Base-by-base conservation (phyloP, 2,113 vertebrate genomes). In the Percina caprodes region DNA sequence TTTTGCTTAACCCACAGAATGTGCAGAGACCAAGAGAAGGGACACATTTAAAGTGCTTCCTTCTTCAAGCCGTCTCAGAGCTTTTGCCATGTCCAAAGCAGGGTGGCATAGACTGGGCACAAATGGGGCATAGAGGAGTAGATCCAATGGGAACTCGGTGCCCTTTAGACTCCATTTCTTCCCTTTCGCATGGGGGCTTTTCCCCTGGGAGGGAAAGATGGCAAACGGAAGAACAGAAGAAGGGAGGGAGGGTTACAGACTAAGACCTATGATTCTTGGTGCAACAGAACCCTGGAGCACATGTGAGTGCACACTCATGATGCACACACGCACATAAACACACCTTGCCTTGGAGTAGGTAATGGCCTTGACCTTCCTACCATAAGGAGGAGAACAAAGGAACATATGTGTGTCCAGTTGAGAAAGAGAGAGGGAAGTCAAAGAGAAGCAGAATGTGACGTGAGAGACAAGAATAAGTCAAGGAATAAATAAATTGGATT, bases 61-160 rank as follows among this genome's bases (percentile, higher is more conserved):
- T 71, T 83, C 52, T 69, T 61, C 24, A 54, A 88, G 86, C 46
- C 63, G 2, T 19, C 1, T 3, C 63, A 73, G 39, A 61, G 79
- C 30, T 68, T 80, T 70, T 26, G 15, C 66, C 21, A 30, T 24
- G 77, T 74, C 73, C 62, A 58, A 42, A 79, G 77, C n/a, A 48
- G 73, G 77, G 74, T 88, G 89, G 87, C 86, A 90, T 33, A 39
- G 78, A 83, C 85, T 83, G 90, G 92, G 89, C 89, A 92, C 89
- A 90, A 90, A 90, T 86, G 84, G 91, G 89, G 86, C 82, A 86
- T 10, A 56, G 80, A 89, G 69, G 85, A 86, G 59, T 14, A 67
- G 85, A 84, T 91, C 89, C 89, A 94, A 86, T 93, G 94, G 93
- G 93, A 94, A 95, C 91, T 92, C 45, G 1, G 71, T 91, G 92